Evolutionary conservation across 2,797 vertebrate genomes (phyloP).

Genomic region (Odontamblyopus rebecca): DNA sequence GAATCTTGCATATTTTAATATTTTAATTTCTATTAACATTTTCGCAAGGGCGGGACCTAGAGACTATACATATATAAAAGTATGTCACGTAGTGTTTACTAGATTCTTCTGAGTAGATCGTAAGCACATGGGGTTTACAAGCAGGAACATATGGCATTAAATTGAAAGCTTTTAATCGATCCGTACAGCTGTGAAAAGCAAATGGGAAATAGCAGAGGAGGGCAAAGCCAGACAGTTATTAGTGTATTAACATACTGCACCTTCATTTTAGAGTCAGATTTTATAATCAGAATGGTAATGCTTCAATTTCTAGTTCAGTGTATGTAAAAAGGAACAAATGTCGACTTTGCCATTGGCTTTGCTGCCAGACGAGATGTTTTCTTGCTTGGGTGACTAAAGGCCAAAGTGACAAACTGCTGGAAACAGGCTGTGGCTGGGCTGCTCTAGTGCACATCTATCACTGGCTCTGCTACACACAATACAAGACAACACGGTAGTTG

Average conservation of each 20-base stretch:
- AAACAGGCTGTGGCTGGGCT: background rate
- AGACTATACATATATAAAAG: rapidly evolving
- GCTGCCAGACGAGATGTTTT: background rate
- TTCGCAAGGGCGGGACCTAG: rapidly evolving
- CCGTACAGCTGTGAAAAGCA: background rate
- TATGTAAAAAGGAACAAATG: no score
- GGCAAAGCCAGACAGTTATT: background rate
- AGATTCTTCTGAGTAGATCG: constrained; percentile 15
- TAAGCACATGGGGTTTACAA: background rate
- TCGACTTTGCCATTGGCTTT: background rate
- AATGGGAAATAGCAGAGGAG: background rate
- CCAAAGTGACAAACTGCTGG: background rate
- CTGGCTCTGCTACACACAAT: background rate
- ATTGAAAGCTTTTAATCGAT: constrained; percentile 13
- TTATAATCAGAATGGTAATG: no score
- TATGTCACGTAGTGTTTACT: rapidly evolving
- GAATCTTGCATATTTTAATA: background rate
- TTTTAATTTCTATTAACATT: background rate
- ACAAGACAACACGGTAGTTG: background rate
- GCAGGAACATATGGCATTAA: background rate
- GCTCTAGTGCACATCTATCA: background rate
- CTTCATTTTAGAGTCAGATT: background rate
- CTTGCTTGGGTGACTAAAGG: no score
- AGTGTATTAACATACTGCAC: background rate
- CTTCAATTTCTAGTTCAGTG: background rate